Evolutionary conservation across 2,797 vertebrate species (phyloP).

Genomic region (Margarornis squamiger): DNA sequence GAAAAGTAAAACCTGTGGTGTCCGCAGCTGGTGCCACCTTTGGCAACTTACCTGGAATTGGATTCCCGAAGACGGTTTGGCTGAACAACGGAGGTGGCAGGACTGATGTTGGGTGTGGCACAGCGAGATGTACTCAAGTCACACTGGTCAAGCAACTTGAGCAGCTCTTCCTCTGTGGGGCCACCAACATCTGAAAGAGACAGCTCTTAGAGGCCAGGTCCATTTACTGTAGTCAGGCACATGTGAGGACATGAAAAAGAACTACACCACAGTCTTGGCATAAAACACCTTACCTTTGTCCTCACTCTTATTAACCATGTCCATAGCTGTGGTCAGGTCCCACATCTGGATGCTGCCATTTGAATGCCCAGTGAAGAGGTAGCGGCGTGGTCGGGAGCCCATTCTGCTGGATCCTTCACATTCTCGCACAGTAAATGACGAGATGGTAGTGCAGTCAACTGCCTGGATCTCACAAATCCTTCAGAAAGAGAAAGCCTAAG

Average conservation of each 20-base stretch:
- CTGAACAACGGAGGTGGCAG: constrained; percentile 92
- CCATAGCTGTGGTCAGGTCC: constrained; percentile 98
- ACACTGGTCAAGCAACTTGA: constrained; percentile 95
- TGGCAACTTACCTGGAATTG: constrained; percentile 84
- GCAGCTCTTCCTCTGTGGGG: constrained; percentile 92
- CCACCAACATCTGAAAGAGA: constrained; percentile 85
- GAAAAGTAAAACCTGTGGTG: neutral
- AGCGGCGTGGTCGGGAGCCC: constrained; percentile 93
- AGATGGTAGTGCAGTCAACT: constrained; percentile 94
- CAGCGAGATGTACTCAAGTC: constrained; percentile 96
- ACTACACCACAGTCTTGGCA: neutral
- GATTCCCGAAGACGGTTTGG: constrained; percentile 91
- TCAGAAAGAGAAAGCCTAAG: neutral
- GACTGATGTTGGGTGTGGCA: constrained; percentile 95
- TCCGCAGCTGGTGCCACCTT: neutral
- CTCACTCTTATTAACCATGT: constrained; percentile 90
- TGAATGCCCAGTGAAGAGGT: constrained; percentile 94
- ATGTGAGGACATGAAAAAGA: neutral
- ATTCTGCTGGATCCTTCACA: constrained; percentile 97
- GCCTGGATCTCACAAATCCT: constrained; percentile 98
- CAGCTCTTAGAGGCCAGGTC: neutral
- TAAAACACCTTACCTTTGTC: constrained; percentile 77
- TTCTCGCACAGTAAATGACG: constrained; percentile 92
- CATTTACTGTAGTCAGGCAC: neutral
- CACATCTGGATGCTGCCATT: constrained; percentile 99